Base-by-base conservation (phyloP, 1,140 invertebrate species). In the Dreissena polymorpha region DNA sequence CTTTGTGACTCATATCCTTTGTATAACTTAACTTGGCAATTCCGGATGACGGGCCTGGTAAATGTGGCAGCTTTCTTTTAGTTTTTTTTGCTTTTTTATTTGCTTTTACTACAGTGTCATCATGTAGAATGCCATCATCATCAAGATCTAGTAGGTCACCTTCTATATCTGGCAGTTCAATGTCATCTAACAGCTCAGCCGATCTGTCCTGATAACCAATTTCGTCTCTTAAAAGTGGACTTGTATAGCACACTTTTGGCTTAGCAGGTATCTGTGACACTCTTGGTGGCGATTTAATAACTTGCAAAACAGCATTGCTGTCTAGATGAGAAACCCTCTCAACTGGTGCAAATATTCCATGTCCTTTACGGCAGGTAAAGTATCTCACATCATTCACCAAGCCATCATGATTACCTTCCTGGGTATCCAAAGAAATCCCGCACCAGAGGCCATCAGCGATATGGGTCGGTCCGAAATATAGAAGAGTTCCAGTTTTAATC, bases 261-360 rank as follows among this genome's bases (percentile, higher is more conserved):
- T 80, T 80, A 72, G 50, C 63, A 18, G 78, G 78, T 49, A 80
- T 53, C 23, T 80, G 78, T 8, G 78, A 80, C 21, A 80, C 67
- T 64, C 70, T 80, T 12, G 60, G 55, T 50, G 68, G 68, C 12
- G 78, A 63, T 53, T 72, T 80, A 29, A 80, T 50, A 64, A 80
- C 72, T 14, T 51, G 14, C 21, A 64, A 57, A 50, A 72, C 55
- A 49, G 53, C 60, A 27, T 64, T 80, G 39, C 23, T 49, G 68
- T 81, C 49, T 29, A 84, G n/a, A 23, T 78, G 63, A 60, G 74
- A 57, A 18, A 93, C 90, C 86, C 92, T 92, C 25, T 90, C 90
- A 51, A 89, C 78, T 10, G 91, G 92, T 18, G 92, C 93, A 83
- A 93, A 93, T 76, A 93, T 89, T 25, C 92, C 93, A 76, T 91